These are phyloP conservation scores for Pygoscelis adeliae DNA, from an alignment of 2,113 vertebrate genomes.

Conservation along the genomic window DNA sequence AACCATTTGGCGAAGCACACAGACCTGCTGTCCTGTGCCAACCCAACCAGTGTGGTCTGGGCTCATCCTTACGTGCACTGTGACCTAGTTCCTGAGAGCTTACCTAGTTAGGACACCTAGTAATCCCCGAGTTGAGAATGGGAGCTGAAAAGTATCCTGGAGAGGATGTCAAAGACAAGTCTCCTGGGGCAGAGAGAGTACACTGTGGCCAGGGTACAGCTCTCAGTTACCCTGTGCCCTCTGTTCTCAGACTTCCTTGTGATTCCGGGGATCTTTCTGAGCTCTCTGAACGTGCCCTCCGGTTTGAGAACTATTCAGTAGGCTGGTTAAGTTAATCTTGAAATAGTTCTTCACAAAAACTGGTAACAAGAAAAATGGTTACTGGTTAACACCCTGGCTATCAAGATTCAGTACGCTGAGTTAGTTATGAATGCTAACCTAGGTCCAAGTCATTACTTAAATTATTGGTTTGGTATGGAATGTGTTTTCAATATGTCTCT, in stretches of 20 bases:
- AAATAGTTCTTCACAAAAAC: background rate
- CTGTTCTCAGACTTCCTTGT: background rate
- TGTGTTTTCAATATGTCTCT: background rate
- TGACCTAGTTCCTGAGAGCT: background rate
- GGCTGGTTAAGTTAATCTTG: background rate
- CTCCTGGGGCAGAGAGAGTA: background rate
- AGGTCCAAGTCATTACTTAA: background rate
- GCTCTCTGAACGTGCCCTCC: background rate
- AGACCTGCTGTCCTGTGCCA: background rate
- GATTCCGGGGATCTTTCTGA: background rate
- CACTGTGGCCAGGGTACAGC: rapidly evolving
- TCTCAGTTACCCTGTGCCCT: background rate
- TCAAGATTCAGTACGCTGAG: background rate
- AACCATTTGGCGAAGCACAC: rapidly evolving
- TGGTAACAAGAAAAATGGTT: background rate
- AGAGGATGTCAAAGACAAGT: background rate
- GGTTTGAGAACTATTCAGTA: background rate
- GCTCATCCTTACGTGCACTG: background rate
- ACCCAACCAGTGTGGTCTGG: background rate
- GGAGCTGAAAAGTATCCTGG: background rate
- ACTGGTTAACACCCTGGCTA: background rate
- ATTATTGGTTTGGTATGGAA: background rate
- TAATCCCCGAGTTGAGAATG: background rate
- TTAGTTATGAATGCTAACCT: background rate
- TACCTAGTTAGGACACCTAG: background rate